Percentiles rank a stretch among this genome's conserved stretches.
phyloP scores from a whole-genome alignment of 2,113 vertebrate genomes.

The Rhinolophus ferrumequinum region DNA sequence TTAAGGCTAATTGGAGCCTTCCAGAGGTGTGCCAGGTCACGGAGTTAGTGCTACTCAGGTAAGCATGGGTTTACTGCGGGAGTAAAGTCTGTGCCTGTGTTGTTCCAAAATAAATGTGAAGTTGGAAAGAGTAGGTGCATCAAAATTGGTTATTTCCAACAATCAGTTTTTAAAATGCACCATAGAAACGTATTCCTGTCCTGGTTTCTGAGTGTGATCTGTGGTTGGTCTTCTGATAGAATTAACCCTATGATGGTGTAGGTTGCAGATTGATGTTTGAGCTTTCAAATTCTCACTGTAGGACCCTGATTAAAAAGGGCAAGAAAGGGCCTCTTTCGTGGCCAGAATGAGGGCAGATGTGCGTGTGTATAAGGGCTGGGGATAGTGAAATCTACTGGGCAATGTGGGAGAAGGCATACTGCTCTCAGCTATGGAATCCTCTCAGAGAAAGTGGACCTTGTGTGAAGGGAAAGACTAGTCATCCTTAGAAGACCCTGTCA shows the following conservation, averaged over 20 bases:
- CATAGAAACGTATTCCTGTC: not conserved
- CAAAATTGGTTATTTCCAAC: not conserved
- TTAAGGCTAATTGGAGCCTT: not conserved
- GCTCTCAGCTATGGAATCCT: not conserved
- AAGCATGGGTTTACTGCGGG: not conserved
- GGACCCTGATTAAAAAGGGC: not conserved
- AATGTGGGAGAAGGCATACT: not conserved
- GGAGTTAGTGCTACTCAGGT: not conserved
- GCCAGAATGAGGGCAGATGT: not conserved
- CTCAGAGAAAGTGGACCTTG: not conserved
- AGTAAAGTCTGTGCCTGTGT: not conserved
- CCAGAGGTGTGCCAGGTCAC: not conserved
- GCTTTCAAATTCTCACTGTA: not conserved
- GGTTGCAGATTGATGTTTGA: not conserved
- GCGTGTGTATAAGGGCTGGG: not conserved
- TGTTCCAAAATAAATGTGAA: not conserved
- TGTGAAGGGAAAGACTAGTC: not conserved
- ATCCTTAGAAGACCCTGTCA: not conserved
- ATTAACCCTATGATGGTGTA: not conserved
- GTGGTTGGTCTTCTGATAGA: not conserved
- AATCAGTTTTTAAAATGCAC: not conserved
- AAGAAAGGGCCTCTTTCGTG: not conserved
- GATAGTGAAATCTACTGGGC: not conserved
- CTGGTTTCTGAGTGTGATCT: not conserved
- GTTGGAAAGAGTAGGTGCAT: not conserved